Evolutionary conservation across 2,888 invertebrate genomes (phyloP), one percentile per base, ranked within the genome.

Genomic region (Mantis religiosa): DNA sequence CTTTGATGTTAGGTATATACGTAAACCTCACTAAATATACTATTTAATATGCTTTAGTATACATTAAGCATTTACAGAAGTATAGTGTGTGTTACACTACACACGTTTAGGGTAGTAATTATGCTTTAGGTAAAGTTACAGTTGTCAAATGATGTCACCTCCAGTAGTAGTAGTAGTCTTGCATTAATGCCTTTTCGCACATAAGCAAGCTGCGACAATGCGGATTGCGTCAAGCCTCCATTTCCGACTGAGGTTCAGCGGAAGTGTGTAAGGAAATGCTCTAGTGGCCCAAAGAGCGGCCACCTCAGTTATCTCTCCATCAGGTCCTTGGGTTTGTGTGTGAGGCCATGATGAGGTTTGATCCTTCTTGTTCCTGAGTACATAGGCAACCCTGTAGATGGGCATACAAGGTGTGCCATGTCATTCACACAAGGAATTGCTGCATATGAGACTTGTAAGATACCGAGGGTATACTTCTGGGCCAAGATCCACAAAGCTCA

Each of bases 141-240:
- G 6, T 12, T 6, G 12, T 41, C 41, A 12, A 41, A 41, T 12
- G 9, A 41, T 9, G 1, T n/a, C n/a, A n/a, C n/a, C n/a, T n/a
- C n/a, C n/a, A n/a, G n/a, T n/a, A n/a, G n/a, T n/a, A n/a, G n/a
- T n/a, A n/a, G n/a, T n/a, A n/a, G n/a, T n/a, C n/a, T n/a, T n/a
- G 41, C 9, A 41, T 71, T 8, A 71, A 1, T 25, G n/a, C n/a
- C n/a, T n/a, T n/a, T n/a, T 71, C 20, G 20, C 3, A 91, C 94
- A 94, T 89, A 92, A 92, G 90, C 94, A 94, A n/a, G 92, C 93
- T 4, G 93, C 93, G 2, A 92, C 92, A 12, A 93, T 92, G 9
- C 91, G 91, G 15, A 92, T 90, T 3, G 90, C 90, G 91, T 92
- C 93, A 9, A 92, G 91, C 8, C 91, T 91, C 93, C 93, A 94